phyloP scores from a whole-genome alignment of 2,797 vertebrate genomes.

The Neomorphus geoffroyi region DNA sequence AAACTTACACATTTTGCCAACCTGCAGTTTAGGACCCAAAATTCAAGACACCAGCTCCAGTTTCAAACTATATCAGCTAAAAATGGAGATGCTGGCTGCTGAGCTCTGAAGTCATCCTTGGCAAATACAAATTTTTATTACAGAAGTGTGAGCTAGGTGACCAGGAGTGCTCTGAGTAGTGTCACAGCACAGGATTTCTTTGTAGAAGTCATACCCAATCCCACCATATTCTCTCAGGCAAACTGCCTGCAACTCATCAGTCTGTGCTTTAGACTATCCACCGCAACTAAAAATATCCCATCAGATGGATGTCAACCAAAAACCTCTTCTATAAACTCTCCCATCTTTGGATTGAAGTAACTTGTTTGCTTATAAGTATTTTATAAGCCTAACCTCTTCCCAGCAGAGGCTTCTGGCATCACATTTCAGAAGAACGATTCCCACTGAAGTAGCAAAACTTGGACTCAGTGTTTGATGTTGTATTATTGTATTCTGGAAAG shows the following conservation, averaged over 20 bases:
- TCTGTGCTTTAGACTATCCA: not conserved
- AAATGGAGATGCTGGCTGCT: not conserved
- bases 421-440: not conserved
- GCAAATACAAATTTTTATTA: not conserved
- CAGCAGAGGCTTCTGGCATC: not conserved
- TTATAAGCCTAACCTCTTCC: not conserved
- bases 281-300: not conserved
- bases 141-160: not conserved
- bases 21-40: not conserved
- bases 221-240: not conserved
- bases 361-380: not conserved
- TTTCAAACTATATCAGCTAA: not conserved
- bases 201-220: not conserved
- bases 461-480: not conserved
- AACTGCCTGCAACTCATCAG: not conserved
- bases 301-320: not conserved
- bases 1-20: not conserved
- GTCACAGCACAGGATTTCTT: not conserved
- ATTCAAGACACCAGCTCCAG: not conserved
- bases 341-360: not conserved
- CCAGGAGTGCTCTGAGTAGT: not conserved
- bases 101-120: not conserved
- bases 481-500: not conserved
- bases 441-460: not conserved
- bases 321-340: not conserved